These are phyloP conservation scores for Rugalucina vietnamica DNA, from an alignment of 2,888 invertebrate genomes.

Conservation along the genomic window DNA sequence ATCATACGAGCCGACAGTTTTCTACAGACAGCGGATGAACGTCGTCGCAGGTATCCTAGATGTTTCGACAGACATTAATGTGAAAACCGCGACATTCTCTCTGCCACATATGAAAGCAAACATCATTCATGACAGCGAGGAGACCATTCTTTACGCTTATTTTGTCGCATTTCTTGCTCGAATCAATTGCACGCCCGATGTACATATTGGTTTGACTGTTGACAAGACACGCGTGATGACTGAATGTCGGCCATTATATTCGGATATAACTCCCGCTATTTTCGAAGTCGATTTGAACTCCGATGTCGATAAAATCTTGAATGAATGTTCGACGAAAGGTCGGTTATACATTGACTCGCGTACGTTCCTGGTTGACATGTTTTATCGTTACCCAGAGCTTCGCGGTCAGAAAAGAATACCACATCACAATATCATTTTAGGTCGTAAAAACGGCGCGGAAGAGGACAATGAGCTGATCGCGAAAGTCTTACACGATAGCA, in stretches of 20 bases:
- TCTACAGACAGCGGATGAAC: conserved; percentile 70
- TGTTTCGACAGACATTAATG: conserved; percentile 51
- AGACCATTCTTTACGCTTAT: conserved; percentile 46
- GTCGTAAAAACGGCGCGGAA: not conserved
- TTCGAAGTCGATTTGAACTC: conserved; percentile 57
- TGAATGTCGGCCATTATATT: conserved; percentile 50
- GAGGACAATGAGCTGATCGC: not conserved
- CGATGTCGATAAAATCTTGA: conserved; percentile 33
- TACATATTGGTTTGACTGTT: conserved; percentile 67
- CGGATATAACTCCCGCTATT: conserved; percentile 62
- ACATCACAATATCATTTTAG: conserved; percentile 70
- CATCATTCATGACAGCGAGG: not conserved
- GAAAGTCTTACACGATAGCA: conserved; percentile 62
- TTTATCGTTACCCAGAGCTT: conserved; percentile 67
- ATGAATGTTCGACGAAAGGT: conserved; percentile 39
- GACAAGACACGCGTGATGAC: conserved; percentile 51
- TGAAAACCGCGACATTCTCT: conserved; percentile 42
- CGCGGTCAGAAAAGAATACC: conserved; percentile 60
- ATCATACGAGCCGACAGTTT: conserved; percentile 68
- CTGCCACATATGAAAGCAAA: conserved; percentile 28
- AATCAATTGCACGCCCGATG: conserved; percentile 61
- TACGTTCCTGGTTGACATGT: conserved; percentile 67
- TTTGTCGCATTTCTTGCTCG: conserved; percentile 69
- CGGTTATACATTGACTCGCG: conserved; percentile 37
- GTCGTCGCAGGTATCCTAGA: conserved; percentile 66